Evolutionary conservation across 2,113 vertebrate genomes (phyloP).

Genomic region (Colinus virginianus): DNA sequence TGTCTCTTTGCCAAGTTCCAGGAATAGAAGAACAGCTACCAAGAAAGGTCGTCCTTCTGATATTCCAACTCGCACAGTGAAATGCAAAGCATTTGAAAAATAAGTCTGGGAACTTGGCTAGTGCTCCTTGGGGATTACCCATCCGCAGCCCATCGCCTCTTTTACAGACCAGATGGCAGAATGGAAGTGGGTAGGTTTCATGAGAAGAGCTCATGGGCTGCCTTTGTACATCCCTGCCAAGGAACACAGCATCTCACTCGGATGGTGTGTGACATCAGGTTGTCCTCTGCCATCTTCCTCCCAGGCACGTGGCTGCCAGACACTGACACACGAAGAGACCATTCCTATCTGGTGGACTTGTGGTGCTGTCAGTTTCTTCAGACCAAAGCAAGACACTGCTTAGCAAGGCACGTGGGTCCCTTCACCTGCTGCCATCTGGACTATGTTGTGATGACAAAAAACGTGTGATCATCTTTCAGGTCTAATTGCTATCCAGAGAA

Average conservation of each 20-base stretch:
- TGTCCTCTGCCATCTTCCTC: neutral
- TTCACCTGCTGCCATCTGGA: neutral
- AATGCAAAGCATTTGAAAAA: conserved; percentile 44
- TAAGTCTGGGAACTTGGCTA: conserved; percentile 48
- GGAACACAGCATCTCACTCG: neutral
- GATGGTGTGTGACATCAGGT: neutral
- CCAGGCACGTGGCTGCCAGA: neutral
- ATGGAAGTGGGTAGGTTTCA: neutral
- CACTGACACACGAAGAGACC: neutral
- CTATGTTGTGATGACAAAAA: neutral
- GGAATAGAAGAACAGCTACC: conserved; percentile 41
- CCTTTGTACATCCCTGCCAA: neutral
- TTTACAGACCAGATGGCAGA: neutral
- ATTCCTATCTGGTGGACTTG: neutral
- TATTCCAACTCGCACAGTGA: neutral
- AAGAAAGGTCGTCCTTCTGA: neutral
- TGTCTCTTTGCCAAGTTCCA: conserved; percentile 50
- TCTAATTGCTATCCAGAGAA: neutral
- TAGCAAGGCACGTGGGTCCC: neutral
- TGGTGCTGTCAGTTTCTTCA: neutral
- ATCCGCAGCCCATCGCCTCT: neutral
- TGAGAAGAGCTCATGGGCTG: neutral
- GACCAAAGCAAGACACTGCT: neutral
- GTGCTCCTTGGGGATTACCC: conserved; percentile 31
- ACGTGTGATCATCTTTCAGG: neutral